Percentiles rank a stretch among this genome's conserved stretches.
These are phyloP conservation scores for Netelia fuscicornis DNA, from an alignment of 2,888 invertebrate species.

Conservation along the genomic window DNA sequence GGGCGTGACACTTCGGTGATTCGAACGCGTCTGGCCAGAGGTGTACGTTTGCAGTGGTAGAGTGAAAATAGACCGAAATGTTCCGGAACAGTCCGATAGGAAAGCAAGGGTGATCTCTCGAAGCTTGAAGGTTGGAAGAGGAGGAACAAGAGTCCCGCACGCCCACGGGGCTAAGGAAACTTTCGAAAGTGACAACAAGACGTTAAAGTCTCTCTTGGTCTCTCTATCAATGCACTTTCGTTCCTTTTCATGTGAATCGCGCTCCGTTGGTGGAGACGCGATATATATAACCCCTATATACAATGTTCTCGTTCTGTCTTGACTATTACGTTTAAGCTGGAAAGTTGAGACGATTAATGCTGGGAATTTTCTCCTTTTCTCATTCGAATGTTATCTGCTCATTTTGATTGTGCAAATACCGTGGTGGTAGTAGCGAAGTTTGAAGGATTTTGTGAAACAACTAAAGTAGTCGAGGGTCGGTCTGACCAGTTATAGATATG, in stretches of 20 bases:
- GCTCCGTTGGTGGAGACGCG: not conserved
- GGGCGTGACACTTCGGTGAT: not conserved
- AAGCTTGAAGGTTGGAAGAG: not conserved
- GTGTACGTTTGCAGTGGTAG: constrained; percentile 30
- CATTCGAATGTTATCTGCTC: not conserved
- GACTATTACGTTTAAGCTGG: constrained; percentile 11
- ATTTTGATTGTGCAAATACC: not conserved
- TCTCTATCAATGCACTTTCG: constrained; percentile 27
- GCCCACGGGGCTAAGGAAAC: constrained; percentile 55
- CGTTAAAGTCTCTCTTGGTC: constrained; percentile 42
- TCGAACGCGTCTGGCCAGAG: not conserved
- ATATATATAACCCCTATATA: not conserved
- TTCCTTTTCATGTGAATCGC: not conserved
- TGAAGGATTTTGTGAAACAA: constrained; percentile 7
- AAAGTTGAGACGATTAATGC: constrained; percentile 47
- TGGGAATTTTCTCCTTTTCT: constrained; percentile 16
- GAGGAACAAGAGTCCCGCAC: not conserved
- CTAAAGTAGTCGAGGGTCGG: not conserved
- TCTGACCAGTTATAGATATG: not conserved
- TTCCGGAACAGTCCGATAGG: not conserved
- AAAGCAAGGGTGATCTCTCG: not conserved
- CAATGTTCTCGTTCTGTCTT: not conserved
- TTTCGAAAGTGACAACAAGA: constrained; percentile 55
- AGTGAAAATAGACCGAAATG: constrained; percentile 42
- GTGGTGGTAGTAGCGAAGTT: not conserved